Percentiles rank a stretch among this genome's conserved stretches.
Conservation (phyloP, 2,113 vertebrate species). For the Aythya baeri region DNA sequence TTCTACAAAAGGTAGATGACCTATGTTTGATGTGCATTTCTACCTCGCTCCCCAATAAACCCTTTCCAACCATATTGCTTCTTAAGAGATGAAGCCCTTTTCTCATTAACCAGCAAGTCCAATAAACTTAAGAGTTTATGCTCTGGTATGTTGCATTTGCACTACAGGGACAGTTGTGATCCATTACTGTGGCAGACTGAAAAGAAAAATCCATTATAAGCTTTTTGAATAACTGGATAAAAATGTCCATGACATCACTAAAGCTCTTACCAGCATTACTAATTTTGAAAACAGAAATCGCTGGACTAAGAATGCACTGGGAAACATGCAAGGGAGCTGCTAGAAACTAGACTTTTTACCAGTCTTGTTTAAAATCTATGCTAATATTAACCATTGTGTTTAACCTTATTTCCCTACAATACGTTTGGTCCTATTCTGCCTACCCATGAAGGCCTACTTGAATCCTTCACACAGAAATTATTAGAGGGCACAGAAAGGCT, state of each 20-base stretch:
- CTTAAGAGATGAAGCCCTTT: not conserved
- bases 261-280: not conserved
- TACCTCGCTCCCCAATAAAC: not conserved
- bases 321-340: not conserved
- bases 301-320: not conserved
- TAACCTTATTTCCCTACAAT: not conserved
- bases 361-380: not conserved
- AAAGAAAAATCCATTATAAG: not conserved
- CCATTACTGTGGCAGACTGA: not conserved
- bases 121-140: not conserved
- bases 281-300: not conserved
- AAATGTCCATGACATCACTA: not conserved
- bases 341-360: not conserved
- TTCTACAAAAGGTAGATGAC: not conserved
- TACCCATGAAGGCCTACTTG: not conserved
- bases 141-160: not conserved
- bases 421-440: not conserved
- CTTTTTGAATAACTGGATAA: not conserved
- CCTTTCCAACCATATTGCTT: not conserved
- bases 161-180: not conserved
- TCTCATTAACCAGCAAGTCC: not conserved
- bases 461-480: not conserved
- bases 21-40: not conserved
- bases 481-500: not conserved
- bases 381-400: not conserved